Base-by-base conservation (phyloP, 2,888 invertebrate genomes). In the Sylvicola cinctus region DNA sequence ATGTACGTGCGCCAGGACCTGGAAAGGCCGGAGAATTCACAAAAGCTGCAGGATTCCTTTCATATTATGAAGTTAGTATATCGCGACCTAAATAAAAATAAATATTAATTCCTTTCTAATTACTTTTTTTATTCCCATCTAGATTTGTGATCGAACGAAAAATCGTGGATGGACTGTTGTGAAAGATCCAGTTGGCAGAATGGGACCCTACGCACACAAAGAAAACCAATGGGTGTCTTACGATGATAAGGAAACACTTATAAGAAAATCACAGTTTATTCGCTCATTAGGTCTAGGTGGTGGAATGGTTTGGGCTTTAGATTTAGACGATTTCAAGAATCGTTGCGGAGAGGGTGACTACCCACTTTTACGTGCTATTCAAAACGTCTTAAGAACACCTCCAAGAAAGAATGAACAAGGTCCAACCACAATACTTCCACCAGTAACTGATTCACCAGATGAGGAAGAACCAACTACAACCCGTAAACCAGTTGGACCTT, bases 171-270 rank as follows among this genome's bases (percentile, higher is more conserved):
- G 84, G 80, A 74, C 67, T 3, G 73, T 85, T 1, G 74, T 85
- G 1, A 70, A 81, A 48, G 85, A 87, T 50, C 67, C 74, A 1
- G 56, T 71, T 33, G 64, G 70, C 11, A 64, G 83, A 32, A 80
- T 90, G 70, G 88, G 88, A 4, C 90, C 90, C 0, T 87, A 78
- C 45, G 83, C 88, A 1, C 77, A 74, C 49, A 79, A 80, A 47
- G 84, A 74, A 31, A 76, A 76, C 47, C 88, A 90, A 49, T 91
- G 90, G 90, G 85, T 88, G 14, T 79, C 84, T 3, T 91, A 69
- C 46, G 90, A 91, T 49, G 87, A 90, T 48, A 63, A 66, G 7
- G 73, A 73, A 23, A 85, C 77, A 58, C 74, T 90, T 29, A 65
- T 68, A 39, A 67, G 66, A 41, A 90, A 90, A 60, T 75, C 83